Percentiles rank a stretch among this genome's conserved stretches.
Evolutionary conservation across 2,113 vertebrate genomes (phyloP).

Genomic region (Oryzias woworae): DNA sequence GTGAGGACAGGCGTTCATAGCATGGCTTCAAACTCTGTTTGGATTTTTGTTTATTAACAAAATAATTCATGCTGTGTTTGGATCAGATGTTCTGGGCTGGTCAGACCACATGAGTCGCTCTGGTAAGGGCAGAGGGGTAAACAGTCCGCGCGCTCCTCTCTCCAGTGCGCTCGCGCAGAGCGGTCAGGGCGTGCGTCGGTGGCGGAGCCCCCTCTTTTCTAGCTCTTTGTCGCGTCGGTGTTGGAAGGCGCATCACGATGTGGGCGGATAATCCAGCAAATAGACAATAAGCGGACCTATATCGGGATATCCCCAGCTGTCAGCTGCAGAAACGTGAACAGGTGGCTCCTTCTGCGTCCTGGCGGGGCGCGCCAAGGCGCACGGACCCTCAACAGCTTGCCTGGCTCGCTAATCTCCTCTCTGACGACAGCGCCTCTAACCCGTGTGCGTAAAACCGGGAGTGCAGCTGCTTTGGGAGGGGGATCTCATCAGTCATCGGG

Average conservation of each 20-base stretch:
- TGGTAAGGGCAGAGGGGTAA: neutral
- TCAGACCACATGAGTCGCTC: neutral
- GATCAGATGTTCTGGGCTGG: no score
- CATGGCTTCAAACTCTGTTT: no score
- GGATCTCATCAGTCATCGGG: constrained; percentile 40
- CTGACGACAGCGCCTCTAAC: constrained; percentile 63
- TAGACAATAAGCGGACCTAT: constrained; percentile 67
- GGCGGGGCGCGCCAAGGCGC: constrained; percentile 46
- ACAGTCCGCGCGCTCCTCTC: no score
- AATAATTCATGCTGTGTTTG: no score
- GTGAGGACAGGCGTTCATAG: no score
- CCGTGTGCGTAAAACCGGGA: constrained; percentile 44
- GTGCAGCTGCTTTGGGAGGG: constrained; percentile 16
- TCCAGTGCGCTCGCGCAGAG: neutral
- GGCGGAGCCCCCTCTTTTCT: neutral
- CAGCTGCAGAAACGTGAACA: constrained; percentile 69
- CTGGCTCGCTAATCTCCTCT: constrained; percentile 63
- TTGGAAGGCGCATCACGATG: constrained; percentile 34
- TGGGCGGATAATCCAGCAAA: constrained; percentile 50
- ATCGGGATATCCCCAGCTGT: constrained; percentile 66
- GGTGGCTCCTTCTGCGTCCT: constrained; percentile 59
- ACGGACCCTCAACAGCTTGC: constrained; percentile 64
- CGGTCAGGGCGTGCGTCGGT: constrained; percentile 21
- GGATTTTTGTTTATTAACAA: no score
- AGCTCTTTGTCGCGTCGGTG: constrained; percentile 20